Evolutionary conservation across 2,888 invertebrate species (phyloP).

Genomic region (Pseudoips prasinana): DNA sequence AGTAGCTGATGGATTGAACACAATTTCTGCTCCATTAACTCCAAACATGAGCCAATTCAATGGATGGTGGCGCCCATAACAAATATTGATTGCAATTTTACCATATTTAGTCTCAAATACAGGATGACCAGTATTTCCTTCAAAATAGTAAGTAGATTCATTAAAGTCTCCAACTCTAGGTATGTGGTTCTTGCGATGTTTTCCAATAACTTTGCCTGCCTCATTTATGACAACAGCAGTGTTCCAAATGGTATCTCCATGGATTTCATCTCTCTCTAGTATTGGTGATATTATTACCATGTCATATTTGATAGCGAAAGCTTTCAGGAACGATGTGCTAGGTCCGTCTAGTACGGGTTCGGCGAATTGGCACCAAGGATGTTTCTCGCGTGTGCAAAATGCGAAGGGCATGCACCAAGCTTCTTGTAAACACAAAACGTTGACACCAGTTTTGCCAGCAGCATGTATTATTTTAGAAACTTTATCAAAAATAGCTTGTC

Average conservation of each 20-base stretch:
- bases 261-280: constrained; percentile 93
- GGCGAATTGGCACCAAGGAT: constrained; percentile 99
- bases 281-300: constrained; percentile 98
- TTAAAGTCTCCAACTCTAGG: constrained; percentile 99
- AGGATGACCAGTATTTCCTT: constrained; percentile 97
- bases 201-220: constrained; percentile 93
- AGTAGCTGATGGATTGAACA: constrained; percentile 99
- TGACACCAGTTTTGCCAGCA: constrained; percentile 90
- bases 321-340: constrained; percentile 89
- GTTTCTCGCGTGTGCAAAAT: constrained; percentile 97
- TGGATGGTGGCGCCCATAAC: constrained; percentile 99
- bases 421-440: constrained; percentile 97
- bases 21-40: constrained; percentile 98
- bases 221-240: constrained; percentile 96
- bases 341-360: constrained; percentile 94
- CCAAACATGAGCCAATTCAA: constrained; percentile 99
- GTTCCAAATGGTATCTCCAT: constrained; percentile 97
- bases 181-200: constrained; percentile 98
- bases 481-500: constrained; percentile 89
- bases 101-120: constrained; percentile 95
- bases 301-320: constrained; percentile 89
- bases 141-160: constrained; percentile 98
- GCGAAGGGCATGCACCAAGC: constrained; percentile 99
- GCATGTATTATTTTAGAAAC: constrained; percentile 87
- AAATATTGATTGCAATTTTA: constrained; percentile 96